These are phyloP conservation scores for Bettongia penicillata DNA, from an alignment of 2,113 vertebrate species.

Conservation along the genomic window DNA sequence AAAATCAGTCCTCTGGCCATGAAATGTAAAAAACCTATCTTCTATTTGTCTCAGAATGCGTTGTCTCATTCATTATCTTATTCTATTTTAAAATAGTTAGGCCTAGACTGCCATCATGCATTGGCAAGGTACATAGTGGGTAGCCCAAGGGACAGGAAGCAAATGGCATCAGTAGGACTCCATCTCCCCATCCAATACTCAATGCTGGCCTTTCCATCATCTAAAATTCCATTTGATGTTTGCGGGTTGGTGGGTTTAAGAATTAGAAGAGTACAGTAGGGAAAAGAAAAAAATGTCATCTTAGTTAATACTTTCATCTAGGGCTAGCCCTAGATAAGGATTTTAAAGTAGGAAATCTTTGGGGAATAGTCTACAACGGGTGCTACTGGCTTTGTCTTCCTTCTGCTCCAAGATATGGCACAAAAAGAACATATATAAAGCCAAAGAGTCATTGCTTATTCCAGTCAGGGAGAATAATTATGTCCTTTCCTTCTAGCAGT, in stretches of 20 bases:
- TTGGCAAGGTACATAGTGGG: neutral
- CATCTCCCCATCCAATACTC: neutral
- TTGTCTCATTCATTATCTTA: neutral
- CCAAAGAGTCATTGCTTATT: neutral
- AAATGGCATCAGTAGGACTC: neutral
- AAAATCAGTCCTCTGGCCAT: neutral
- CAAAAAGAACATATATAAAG: neutral
- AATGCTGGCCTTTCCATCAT: neutral
- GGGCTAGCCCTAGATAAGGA: neutral
- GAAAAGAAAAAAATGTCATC: neutral
- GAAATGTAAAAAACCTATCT: neutral
- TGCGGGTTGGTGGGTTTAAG: neutral
- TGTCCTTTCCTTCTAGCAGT: neutral
- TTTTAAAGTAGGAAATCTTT: neutral
- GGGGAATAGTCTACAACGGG: neutral
- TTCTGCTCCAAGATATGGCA: neutral
- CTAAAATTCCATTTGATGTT: neutral
- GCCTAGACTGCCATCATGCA: neutral
- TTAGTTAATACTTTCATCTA: neutral
- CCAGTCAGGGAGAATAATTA: neutral
- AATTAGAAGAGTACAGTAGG: neutral
- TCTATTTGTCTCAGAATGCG: neutral
- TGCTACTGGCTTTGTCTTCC: neutral
- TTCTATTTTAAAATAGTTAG: neutral
- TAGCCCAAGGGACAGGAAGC: neutral